Percentiles rank a stretch among this genome's conserved stretches.
Conservation (phyloP, 2,888 invertebrate species). For the Chymomyza amoena region DNA sequence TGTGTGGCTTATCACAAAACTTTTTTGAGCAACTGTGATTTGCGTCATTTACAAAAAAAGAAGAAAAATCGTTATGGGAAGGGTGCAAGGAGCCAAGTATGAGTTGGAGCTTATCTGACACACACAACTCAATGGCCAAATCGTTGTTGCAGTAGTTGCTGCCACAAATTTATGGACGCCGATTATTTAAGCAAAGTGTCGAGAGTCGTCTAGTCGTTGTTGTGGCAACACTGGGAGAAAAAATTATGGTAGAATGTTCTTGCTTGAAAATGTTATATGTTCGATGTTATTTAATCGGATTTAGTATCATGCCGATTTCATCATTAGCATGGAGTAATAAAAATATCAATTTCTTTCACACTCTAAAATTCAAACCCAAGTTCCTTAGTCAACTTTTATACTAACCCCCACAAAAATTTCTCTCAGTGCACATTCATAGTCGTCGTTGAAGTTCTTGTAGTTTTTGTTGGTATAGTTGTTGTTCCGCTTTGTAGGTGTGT, state of each 20-base stretch:
- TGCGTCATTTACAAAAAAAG: not conserved
- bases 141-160: not conserved
- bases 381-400: not conserved
- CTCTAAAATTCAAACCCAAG: no score
- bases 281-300: no score
- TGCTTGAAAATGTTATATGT: no score
- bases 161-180: conserved; percentile 48
- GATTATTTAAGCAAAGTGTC: conserved; percentile 54
- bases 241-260: no score
- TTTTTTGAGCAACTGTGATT: not conserved
- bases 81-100: not conserved
- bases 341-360: no score
- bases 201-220: not conserved
- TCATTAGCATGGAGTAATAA: no score
- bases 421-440: not conserved
- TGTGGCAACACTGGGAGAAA: not conserved
- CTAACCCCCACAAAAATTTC: not conserved
- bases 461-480: not conserved
- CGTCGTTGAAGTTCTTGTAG: not conserved
- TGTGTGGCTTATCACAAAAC: not conserved
- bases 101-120: not conserved
- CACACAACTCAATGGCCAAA: not conserved
- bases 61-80: not conserved
- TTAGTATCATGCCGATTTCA: no score
- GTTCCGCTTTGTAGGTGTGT: conserved; percentile 40